Evolutionary conservation across 2,888 invertebrate species (phyloP), one percentile per base, ranked within the genome.

Genomic region (Eupelmus urozonus): DNA sequence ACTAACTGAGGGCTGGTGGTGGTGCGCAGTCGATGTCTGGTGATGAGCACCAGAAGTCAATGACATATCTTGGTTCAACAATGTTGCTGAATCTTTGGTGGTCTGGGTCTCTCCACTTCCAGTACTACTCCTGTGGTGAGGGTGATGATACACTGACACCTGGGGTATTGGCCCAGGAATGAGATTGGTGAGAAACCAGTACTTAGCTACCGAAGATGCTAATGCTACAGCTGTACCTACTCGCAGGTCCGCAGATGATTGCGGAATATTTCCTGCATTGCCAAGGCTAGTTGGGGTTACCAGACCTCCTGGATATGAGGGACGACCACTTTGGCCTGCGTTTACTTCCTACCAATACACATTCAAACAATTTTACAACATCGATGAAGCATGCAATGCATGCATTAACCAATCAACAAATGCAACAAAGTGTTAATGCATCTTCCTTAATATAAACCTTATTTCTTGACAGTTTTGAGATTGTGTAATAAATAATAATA

Each of bases 151-250:
- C 71, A 94, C 94, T 62, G 94, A 94, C 70, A 94, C 94, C 91
- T 94, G 95, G 78, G 94, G 94, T 89, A 95, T 92, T 67, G 94
- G 94, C 76, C 94, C 94, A 73, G 95, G 95, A 88, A 95, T 93
- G 83, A 95, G 91, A 92, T 95, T 95, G 81, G 95, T 95, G 89
- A 96, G 93, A 87, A 95, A 95, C 95, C 95, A 95, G 90, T 95
- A 95, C 90, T 95, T 95, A 82, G 95, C 95, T 76, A 80, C 76
- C 11, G 78, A 78, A 20, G 77, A 77, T 78, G 89, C 89, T 90
- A 94, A 92, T 86, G 94, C 93, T 85, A 94, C 94, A 74, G 92
- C 92, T 84, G 90, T 90, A 88, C 90, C 90, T 88, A 90, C 90
- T 81, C 90, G 89, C 80, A 88, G 88, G 84, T 89, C 89, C 76